Percentiles rank a stretch among this genome's conserved stretches.
These are phyloP conservation scores for Chloroceryle amazona DNA, from an alignment of 2,797 vertebrate species.

Conservation along the genomic window DNA sequence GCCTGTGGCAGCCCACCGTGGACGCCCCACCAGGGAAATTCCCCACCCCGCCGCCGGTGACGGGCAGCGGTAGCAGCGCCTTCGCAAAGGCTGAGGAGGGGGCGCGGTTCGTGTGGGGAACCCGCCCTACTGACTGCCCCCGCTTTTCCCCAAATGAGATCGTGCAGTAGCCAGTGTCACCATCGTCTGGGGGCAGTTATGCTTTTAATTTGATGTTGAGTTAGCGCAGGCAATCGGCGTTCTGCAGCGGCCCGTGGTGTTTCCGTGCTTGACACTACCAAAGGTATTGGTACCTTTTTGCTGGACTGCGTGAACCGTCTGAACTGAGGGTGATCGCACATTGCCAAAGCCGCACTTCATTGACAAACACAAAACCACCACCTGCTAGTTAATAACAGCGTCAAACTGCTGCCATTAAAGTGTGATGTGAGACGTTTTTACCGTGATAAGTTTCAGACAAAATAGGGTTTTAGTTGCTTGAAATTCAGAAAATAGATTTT, in stretches of 20 bases:
- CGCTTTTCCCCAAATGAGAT: accelerated
- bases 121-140: accelerated
- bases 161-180: accelerated
- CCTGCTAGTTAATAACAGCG: too few species aligned
- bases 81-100: background rate
- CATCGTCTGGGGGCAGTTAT: background rate
- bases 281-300: accelerated
- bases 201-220: accelerated
- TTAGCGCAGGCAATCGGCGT: accelerated
- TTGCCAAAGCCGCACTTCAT: background rate
- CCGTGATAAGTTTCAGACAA: background rate
- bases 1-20: background rate
- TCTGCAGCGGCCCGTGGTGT: background rate
- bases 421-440: accelerated
- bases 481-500: background rate
- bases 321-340: accelerated
- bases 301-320: accelerated
- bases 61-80: background rate
- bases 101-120: accelerated
- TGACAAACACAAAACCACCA: background rate
- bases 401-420: background rate
- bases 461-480: background rate
- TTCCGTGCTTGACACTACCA: background rate
- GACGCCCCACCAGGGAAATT: background rate
- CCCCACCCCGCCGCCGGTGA: background rate